Base-by-base conservation (phyloP, 1,140 invertebrate genomes). In the Halesus radiatus region DNA sequence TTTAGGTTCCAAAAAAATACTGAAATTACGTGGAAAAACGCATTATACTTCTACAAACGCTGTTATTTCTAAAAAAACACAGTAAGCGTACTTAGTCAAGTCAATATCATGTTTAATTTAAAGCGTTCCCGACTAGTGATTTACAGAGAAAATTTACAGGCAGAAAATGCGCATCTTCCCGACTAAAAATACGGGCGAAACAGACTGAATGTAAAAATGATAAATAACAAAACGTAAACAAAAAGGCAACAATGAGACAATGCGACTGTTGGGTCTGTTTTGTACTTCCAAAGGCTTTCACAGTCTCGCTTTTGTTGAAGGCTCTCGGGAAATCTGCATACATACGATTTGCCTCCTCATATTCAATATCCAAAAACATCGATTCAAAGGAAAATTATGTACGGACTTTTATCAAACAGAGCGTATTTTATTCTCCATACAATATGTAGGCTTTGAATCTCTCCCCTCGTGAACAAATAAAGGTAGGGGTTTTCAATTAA, bases 231-330 rank as follows among this genome's bases (percentile, higher is more conserved):
- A 45, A 45, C 37, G 37, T 10, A 45, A 60, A 60, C 56, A 60
- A 60, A 60, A 60, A 60, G 23, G 23, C 54, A 20, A 60, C 56
- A 60, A 60, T 60, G 56, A 60, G 56, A 60, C 56, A 60, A 60
- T 60, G 56, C 56, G 20, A 20, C 18, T 60, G 56, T 60, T 60
- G 37, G 37, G 37, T 45, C 37, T 45, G 10, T 45, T 45, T 10
- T 45, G 8, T 45, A 22, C 20, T 20, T 60, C 56, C 15, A 23
- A 60, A 60, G 56, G 56, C 23, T 60, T 60, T 23, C n/a, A 60
- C 56, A 23, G 18, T 20, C 23, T 13, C 18, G n/a, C 20, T 60
- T 13, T 60, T 60, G 56, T 60, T 20, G 20, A 23, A 6, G 1
- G 16, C 56, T 60, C 56, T 20, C 20, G 56, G 56, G 56, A 23